phyloP scores from a whole-genome alignment of 2,797 vertebrate genomes.

The Cygnus olor region DNA sequence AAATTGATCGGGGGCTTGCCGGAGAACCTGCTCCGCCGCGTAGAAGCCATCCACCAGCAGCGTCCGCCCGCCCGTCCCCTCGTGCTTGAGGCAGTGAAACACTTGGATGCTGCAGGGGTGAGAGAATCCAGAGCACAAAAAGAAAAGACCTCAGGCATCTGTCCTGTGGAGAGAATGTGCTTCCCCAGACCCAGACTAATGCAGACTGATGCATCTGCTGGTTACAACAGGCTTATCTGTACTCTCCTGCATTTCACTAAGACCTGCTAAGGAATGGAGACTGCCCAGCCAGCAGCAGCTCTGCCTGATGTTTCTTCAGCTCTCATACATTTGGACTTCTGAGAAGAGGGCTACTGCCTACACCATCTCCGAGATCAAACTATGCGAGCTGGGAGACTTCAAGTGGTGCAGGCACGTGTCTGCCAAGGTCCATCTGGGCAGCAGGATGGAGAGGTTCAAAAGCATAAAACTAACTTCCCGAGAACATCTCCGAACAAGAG shows the following conservation, averaged over 20 bases:
- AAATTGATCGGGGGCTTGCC: constrained; percentile 81
- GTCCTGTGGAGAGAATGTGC: fast-evolving
- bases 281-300: neutral
- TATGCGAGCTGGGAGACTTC: fast-evolving
- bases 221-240: neutral
- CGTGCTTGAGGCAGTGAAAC: constrained; percentile 93
- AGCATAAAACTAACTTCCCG: neutral
- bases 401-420: fast-evolving
- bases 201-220: fast-evolving
- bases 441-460: neutral
- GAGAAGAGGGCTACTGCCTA: neutral
- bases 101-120: constrained; percentile 87
- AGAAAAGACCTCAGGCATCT: neutral
- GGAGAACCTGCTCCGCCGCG: constrained; percentile 84
- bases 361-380: neutral
- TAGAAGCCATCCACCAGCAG: constrained; percentile 94
- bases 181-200: neutral
- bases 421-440: neutral
- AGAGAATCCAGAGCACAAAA: neutral
- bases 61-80: constrained; percentile 89
- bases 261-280: neutral
- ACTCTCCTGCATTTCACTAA: neutral
- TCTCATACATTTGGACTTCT: neutral
- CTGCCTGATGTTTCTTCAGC: fast-evolving
- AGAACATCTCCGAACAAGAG: neutral